Evolutionary conservation across 2,797 vertebrate genomes (phyloP), one percentile per base, ranked within the genome.

Genomic region (Sciaenops ocellatus): DNA sequence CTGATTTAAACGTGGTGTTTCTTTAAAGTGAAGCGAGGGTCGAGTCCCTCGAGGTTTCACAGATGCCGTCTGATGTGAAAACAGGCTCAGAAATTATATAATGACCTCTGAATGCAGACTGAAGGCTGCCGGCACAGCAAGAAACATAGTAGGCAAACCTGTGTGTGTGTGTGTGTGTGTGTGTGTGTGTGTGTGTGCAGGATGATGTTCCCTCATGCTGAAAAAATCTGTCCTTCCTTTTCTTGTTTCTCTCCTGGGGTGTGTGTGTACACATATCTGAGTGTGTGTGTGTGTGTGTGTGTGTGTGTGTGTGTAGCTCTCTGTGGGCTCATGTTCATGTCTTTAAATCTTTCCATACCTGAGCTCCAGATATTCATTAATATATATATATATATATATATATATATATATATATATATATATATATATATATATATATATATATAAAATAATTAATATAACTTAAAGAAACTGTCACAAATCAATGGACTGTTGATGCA

Each of bases 161-260:
- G 56, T 26, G 66, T 48, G 64, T 69, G 28, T 67, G 15, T 56
- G 13, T 71, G 51, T 50, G 13, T 61, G 42, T 46, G 22, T 55
- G 56, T 69, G 52, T 24, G n/a, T 12, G 64, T 55, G 44, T 51
- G 57, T 52, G 63, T 78, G 56, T 86, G 84, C 80, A 46, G 83
- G 79, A 80, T 9, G 61, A 81, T 79, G 87, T 34, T 79, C 64
- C 60, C 51, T 89, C 87, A 86, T 83, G 83, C 81, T 73, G 79
- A 80, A 86, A 79, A 79, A 87, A 86, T 79, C 73, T 84, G 84
- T 86, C 78, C 83, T 79, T 78, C 83, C 82, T 78, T 85, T 74
- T 69, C 71, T 67, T 47, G 46, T 69, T 69, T 67, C 78, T 87
- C 78, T 87, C 82, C 74, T 69, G 73, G 82, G 80, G 81, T 85